Base-by-base conservation (phyloP, 2,113 vertebrate genomes). In the Phylloscopus trochilus region DNA sequence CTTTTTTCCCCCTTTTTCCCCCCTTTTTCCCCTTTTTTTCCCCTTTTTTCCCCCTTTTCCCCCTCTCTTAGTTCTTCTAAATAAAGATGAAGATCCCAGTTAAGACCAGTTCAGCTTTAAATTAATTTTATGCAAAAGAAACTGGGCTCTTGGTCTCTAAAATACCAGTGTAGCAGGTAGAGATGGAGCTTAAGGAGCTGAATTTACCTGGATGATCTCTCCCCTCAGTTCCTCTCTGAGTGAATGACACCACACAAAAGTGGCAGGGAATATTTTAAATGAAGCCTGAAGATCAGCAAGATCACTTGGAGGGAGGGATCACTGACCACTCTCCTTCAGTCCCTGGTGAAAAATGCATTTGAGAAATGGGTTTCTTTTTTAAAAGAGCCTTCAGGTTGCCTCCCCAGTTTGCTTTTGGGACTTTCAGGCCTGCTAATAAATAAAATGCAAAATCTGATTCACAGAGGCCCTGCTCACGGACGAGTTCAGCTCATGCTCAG, bases 21-120 rank as follows among this genome's bases (percentile, higher is more conserved):
- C 11, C 9, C 13, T 35, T 11, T 46, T 2, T 1, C 1, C n/a
- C n/a, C n/a, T n/a, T 44, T 4, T 24, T 15, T 8, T 18, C 35
- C 19, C 17, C 39, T 41, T 4, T 8, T 46, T 13, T 37, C 13
- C 9, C 11, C 9, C 13, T 35, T 11, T 46, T 2, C 2, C 1
- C 4, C 10, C 6, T 33, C 14, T 47, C 18, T 72, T 16, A 31
- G 31, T 6, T 26, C 9, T 60, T 2, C 51, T 75, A 35, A 75
- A 52, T 49, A 41, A 59, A 78, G 44, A 35, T 6, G 3, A 68
- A 82, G 33, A 31, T 24, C 62, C 66, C 6, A 4, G 6, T 75
- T 74, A n/a, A 39, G 52, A 43, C 21, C 53, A 58, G 26, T 46
- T 77, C 9, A 73, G 37, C 56, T 93, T 75, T 62, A 74, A 63